Percentiles rank a stretch among this genome's conserved stretches.
These are phyloP conservation scores for Camelus bactrianus DNA, from an alignment of 2,113 vertebrate species.

Conservation along the genomic window DNA sequence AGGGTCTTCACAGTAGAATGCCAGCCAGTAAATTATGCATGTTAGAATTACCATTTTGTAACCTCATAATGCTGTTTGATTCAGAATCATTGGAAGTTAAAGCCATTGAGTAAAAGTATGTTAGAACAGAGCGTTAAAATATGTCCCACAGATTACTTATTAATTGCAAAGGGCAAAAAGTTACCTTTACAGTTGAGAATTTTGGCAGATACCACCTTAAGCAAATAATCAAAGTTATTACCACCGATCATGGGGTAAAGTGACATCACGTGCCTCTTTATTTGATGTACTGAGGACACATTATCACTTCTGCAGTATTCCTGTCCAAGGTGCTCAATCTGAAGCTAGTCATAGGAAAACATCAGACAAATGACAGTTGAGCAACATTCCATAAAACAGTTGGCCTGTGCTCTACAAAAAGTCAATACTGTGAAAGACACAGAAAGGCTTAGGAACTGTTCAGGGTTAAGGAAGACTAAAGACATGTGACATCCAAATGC, in stretches of 20 bases:
- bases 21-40: background rate
- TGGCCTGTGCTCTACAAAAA: background rate
- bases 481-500: background rate
- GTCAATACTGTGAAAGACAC: background rate
- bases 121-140: background rate
- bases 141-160: background rate
- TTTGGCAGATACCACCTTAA: background rate
- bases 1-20: background rate
- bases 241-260: background rate
- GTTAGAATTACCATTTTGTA: background rate
- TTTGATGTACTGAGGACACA: background rate
- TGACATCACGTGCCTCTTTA: background rate
- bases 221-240: background rate
- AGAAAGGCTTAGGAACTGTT: background rate
- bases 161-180: background rate
- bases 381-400: background rate
- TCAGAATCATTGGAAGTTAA: background rate
- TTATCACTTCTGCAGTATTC: background rate
- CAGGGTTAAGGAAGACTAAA: background rate
- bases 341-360: background rate
- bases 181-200: background rate
- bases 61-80: background rate
- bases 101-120: background rate
- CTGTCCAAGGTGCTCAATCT: background rate
- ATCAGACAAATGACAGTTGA: background rate